Conservation (phyloP, 2,888 invertebrate genomes). For the Gibbula magus region DNA sequence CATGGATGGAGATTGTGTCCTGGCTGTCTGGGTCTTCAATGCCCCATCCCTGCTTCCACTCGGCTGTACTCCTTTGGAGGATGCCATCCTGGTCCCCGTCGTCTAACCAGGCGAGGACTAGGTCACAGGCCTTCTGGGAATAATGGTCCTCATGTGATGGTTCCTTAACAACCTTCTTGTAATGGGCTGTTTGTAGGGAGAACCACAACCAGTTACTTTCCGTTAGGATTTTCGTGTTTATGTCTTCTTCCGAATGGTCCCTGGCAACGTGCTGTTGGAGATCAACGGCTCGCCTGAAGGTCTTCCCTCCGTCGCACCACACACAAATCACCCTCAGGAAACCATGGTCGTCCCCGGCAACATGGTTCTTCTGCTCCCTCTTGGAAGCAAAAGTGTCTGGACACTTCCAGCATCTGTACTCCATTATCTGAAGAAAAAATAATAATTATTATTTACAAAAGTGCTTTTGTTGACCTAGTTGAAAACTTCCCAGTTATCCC, state of each 20-base stretch:
- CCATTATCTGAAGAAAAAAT: too few species aligned
- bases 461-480: too few species aligned
- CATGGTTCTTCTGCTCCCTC: not conserved
- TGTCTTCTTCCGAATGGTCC: not conserved
- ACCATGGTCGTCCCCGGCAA: not conserved
- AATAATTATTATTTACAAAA: too few species aligned
- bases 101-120: not conserved
- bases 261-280: not conserved
- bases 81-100: not conserved
- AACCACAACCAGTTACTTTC: not conserved
- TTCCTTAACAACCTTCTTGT: not conserved
- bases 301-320: not conserved
- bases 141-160: not conserved
- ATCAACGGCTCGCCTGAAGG: not conserved
- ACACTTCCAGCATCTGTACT: not conserved
- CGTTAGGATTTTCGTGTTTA: not conserved
- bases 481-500: too few species aligned
- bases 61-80: not conserved
- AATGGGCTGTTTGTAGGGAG: not conserved
- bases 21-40: not conserved
- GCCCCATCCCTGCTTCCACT: not conserved
- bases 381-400: not conserved
- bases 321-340: not conserved
- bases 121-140: not conserved
- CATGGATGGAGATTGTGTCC: not conserved